phyloP scores from a whole-genome alignment of 2,113 vertebrate species.

The Platysternon megacephalum region DNA sequence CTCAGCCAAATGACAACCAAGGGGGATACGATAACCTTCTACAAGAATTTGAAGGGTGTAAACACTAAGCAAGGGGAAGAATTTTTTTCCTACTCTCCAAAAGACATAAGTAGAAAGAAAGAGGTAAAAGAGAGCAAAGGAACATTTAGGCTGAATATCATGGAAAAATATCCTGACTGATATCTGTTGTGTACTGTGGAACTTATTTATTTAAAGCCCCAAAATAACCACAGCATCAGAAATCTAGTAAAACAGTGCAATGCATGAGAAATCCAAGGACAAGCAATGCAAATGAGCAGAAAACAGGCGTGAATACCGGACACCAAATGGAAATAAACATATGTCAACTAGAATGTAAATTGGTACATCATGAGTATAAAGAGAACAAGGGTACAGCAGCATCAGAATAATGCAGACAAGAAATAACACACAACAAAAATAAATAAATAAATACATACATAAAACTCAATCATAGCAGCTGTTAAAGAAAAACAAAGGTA shows the following conservation, averaged over 20 bases:
- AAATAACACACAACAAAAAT: constrained; percentile 17
- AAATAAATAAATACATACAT: constrained; percentile 45
- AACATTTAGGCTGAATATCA: not conserved
- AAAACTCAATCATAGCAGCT: not conserved
- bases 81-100: not conserved
- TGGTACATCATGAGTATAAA: constrained; percentile 26
- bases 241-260: not conserved
- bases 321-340: constrained; percentile 44
- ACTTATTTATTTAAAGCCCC: not conserved
- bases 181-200: not conserved
- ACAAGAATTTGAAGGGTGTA: not conserved
- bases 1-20: not conserved
- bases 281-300: not conserved
- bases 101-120: not conserved
- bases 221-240: not conserved
- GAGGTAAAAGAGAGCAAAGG: not conserved
- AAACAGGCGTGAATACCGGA: not conserved
- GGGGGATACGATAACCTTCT: rapidly evolving
- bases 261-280: not conserved
- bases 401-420: constrained; percentile 15
- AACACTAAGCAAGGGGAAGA: not conserved
- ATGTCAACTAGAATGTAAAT: not conserved
- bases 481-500: not conserved
- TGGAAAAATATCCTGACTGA: not conserved
- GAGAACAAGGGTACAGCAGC: constrained; percentile 26